phyloP scores from a whole-genome alignment of 2,113 vertebrate species.

The Meles meles region DNA sequence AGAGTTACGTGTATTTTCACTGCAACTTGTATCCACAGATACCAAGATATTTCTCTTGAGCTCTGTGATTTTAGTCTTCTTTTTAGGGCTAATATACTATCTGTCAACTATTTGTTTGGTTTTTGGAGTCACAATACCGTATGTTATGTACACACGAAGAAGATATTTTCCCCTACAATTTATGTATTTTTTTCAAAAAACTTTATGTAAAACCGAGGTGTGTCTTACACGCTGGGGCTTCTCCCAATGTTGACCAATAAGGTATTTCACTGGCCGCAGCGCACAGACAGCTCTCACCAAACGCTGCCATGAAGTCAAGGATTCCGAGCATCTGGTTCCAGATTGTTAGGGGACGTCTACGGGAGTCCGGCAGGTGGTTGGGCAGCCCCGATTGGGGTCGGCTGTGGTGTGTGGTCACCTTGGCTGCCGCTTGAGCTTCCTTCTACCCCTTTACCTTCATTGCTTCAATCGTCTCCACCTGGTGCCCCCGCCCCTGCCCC shows the following conservation, averaged over 20 bases:
- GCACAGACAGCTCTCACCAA: too few species aligned
- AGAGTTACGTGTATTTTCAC: background rate
- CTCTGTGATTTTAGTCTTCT: background rate
- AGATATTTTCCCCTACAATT: background rate
- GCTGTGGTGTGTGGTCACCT: background rate
- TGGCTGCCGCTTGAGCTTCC: background rate
- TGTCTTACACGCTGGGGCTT: background rate
- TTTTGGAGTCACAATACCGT: background rate
- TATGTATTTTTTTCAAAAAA: background rate
- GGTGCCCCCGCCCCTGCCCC: accelerated
- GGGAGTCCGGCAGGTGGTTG: background rate
- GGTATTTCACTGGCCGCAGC: background rate
- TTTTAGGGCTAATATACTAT: background rate
- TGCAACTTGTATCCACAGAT: background rate
- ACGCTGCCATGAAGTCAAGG: background rate
- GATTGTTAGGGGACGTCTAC: background rate
- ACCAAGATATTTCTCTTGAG: background rate
- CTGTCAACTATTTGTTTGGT: background rate
- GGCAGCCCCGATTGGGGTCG: background rate
- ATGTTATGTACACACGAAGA: background rate
- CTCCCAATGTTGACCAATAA: background rate
- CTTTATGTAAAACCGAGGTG: background rate
- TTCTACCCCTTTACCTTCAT: background rate
- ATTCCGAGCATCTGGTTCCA: too few species aligned
- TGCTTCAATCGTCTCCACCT: background rate